Base-by-base conservation (phyloP, 1,140 invertebrate genomes). In the Frieseomelitta varia region DNA sequence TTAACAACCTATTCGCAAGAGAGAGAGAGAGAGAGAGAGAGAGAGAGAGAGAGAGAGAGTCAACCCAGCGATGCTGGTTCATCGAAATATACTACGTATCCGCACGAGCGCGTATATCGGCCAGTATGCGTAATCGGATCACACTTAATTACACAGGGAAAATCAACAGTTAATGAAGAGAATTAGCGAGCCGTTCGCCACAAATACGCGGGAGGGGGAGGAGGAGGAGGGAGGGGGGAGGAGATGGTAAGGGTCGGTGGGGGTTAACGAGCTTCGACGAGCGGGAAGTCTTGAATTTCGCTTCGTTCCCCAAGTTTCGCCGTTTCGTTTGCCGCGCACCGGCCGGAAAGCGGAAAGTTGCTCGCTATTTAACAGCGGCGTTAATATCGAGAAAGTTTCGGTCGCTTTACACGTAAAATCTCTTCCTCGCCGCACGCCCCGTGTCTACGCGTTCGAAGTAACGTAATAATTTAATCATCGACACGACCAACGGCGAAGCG, bases 151-250 rank as follows among this genome's bases (percentile, higher is more conserved):
- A 74, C 77, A 65, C 72, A 12, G 67, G 30, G 58, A 69, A 61
- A 88, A 88, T 88, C 47, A 77, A 77, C 63, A 67, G 75, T 68
- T 88, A 87, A 88, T 67, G 72, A 68, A 14, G 68, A 61, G 55
- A 73, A 27, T 56, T 73, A 77, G 65, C 65, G 34, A 39, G 73
- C 30, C 47, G 75, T 67, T 55, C 74, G 30, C 63, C 56, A 2
- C 30, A 14, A 47, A 47, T 47, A 47, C 39, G 39, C 39, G 39
- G 8, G 6, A 0, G 39, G 6, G 0, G 39, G 30, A 30, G 27
- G 19, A 24, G 34, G 47, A 19, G n/a, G n/a, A n/a, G n/a, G n/a
- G n/a, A n/a, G n/a, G n/a, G n/a, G n/a, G n/a, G n/a, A n/a, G n/a
- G n/a, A n/a, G n/a, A n/a, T n/a, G n/a, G n/a, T n/a, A n/a, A 53